These are phyloP conservation scores for Cetoscarus ocellatus DNA, from an alignment of 2,797 vertebrate genomes.

Conservation along the genomic window DNA sequence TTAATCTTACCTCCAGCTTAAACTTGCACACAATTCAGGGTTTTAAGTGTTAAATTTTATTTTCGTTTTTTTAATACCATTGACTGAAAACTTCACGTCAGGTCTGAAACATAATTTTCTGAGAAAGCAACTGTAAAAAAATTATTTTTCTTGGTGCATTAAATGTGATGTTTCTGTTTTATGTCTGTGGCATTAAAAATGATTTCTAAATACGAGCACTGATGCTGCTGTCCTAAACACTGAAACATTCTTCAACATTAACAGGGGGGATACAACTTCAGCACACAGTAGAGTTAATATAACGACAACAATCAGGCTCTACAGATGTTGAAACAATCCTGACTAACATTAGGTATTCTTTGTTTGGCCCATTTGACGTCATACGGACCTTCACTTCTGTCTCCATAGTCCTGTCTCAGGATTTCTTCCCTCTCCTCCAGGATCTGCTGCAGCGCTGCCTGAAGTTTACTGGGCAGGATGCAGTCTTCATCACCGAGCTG, in stretches of 20 bases:
- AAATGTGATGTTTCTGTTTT: too few relatives aligned
- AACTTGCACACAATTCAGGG: too few relatives aligned
- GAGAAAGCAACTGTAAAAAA: too few relatives aligned
- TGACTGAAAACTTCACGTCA: too few relatives aligned
- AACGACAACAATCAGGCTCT: not conserved
- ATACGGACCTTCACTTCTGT: conserved; percentile 70
- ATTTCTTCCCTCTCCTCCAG: conserved; percentile 93
- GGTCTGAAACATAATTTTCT: too few relatives aligned
- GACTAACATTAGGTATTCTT: not conserved
- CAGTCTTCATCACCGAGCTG: conserved; percentile 96
- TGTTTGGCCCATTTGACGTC: not conserved
- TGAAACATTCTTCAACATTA: too few relatives aligned
- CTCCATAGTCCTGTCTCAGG: conserved; percentile 80
- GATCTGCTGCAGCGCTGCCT: conserved; percentile 93
- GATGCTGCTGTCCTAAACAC: not conserved
- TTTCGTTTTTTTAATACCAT: too few relatives aligned
- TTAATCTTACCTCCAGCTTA: too few relatives aligned
- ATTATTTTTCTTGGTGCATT: too few relatives aligned
- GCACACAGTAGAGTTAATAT: not conserved
- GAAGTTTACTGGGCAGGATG: conserved; percentile 96
- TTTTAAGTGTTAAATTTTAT: too few relatives aligned
- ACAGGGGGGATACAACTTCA: too few relatives aligned
- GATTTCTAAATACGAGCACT: not conserved
- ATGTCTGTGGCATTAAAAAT: too few relatives aligned
- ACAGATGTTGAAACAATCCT: not conserved